These are phyloP conservation scores for Otocyon megalotis DNA, from an alignment of 2,113 vertebrate species.

Conservation along the genomic window DNA sequence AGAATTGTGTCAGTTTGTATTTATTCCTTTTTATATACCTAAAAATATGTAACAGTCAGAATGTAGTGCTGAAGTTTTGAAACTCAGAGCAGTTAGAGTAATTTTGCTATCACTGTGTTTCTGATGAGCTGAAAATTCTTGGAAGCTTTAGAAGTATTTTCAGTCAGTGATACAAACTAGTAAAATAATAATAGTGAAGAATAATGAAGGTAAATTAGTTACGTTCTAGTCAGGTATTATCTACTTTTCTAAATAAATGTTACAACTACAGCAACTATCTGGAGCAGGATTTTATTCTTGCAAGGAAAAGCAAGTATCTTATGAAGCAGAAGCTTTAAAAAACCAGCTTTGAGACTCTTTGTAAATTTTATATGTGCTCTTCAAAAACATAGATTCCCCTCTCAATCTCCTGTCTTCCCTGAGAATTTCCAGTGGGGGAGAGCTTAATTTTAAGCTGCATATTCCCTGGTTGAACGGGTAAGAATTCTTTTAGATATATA, in stretches of 20 bases:
- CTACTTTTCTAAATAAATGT: background rate
- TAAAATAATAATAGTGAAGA: conserved; percentile 37
- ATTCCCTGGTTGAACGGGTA: background rate
- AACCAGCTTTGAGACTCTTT: conserved; percentile 37
- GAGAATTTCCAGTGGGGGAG: conserved; percentile 13
- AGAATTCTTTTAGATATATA: conserved; percentile 31
- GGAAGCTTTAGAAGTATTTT: conserved; percentile 58
- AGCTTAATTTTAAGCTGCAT: conserved; percentile 40
- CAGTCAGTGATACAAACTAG: conserved; percentile 37
- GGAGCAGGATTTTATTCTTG: conserved; percentile 4
- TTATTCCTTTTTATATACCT: conserved; percentile 18
- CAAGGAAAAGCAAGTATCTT: background rate
- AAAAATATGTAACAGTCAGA: background rate
- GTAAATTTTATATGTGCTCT: conserved; percentile 47
- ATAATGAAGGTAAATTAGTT: background rate
- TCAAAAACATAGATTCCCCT: background rate
- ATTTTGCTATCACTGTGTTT: conserved; percentile 34
- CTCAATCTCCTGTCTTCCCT: background rate
- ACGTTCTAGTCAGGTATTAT: background rate
- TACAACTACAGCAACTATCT: background rate
- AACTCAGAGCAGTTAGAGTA: conserved; percentile 22
- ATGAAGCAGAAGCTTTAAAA: conserved; percentile 40
- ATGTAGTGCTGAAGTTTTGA: conserved; percentile 16
- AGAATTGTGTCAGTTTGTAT: conserved; percentile 60
- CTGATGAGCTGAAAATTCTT: conserved; percentile 40